Evolutionary conservation across 2,888 invertebrate species (phyloP), one percentile per base, ranked within the genome.

Genomic region (Protophormia terraenovae): DNA sequence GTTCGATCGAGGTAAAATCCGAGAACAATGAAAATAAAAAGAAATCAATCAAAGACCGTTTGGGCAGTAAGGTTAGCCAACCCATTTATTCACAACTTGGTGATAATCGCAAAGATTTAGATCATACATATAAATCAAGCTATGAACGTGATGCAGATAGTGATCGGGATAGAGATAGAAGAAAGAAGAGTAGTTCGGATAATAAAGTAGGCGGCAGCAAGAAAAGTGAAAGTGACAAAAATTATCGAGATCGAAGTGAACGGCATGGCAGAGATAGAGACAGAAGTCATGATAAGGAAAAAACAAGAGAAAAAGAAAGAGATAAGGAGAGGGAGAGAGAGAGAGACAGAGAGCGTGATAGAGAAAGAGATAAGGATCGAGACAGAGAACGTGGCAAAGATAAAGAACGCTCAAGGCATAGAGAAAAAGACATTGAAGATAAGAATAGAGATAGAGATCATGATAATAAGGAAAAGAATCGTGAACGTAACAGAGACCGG

Each of bases 21-120:
- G 90, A 90, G 64, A 83, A 64, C 24, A 87, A 73, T 77, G 88
- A 88, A n/a, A 89, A n/a, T n/a, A n/a, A 88, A 24, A 90, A 89
- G 87, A 89, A 88, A 87, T 96, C 97, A 0, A 95, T 96, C 0
- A 97, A 97, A 91, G 97, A 97, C 86, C 94, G 97, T 58, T 93
- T 97, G 3, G 97, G 97, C 0, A 95, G 96, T 0, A 91, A 91
- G 85, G 86, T 89, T 1, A 84, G 75, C 47, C 89, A 89, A 32
- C 86, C 88, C n/a, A 86, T 87, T 47, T 81, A 88, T 78, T 86
- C 89, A 35, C 86, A 89, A 41, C 77, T 89, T 24, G 62, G 80
- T 32, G 75, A 88, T 64, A 29, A 77, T 45, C 78, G 84, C 1
- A 53, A 69, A 24, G 84, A 86, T 24, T 41, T 81, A 14, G 77